Evolutionary conservation across 2,113 vertebrate genomes (phyloP), one percentile per base, ranked within the genome.

Genomic region (Aphyosemion australe): DNA sequence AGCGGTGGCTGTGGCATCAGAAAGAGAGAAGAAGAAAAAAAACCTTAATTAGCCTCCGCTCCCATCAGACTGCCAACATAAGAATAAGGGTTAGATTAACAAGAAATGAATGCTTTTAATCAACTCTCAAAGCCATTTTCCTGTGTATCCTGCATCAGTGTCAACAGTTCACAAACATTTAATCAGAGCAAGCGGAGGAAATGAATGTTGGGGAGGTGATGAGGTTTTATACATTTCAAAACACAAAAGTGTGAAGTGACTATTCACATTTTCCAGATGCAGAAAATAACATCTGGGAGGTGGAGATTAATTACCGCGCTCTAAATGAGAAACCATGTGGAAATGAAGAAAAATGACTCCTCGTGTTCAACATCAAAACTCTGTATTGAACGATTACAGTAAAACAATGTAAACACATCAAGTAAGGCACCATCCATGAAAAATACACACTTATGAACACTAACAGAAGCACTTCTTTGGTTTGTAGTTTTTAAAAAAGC

Each of bases 221-320:
- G 69, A 78, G 72, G 71, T 83, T 87, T 85, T 75, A 82, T 82
- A 77, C 72, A 74, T 73, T 80, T 84, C 60, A 74, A 82, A 87
- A 87, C 63, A 71, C 57, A 73, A 74, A 87, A 12, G 81, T 87
- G 87, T 87, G 78, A 90, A 82, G 79, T 82, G 83, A 87, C 63
- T 74, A 60, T 71, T 88, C 71, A 80, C 88, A 83, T 82, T 72
- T 61, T n/a, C 41, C 52, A 61, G 64, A 65, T 26, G 26, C 26
- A 26, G 26, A 26, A 26, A 4, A 41, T 31, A 64, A 68, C 77
- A 72, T 60, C 34, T 53, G 72, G 59, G 54, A 50, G 58, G 53
- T 43, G 60, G 59, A 43, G 56, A 47, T 63, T 47, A 20, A 59
- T 78, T 26, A 26, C 26, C 26, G 34, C 6, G 4, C 34, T 1